These are phyloP conservation scores for Neomonachus schauinslandi DNA, from an alignment of 2,113 vertebrate genomes.

Conservation along the genomic window DNA sequence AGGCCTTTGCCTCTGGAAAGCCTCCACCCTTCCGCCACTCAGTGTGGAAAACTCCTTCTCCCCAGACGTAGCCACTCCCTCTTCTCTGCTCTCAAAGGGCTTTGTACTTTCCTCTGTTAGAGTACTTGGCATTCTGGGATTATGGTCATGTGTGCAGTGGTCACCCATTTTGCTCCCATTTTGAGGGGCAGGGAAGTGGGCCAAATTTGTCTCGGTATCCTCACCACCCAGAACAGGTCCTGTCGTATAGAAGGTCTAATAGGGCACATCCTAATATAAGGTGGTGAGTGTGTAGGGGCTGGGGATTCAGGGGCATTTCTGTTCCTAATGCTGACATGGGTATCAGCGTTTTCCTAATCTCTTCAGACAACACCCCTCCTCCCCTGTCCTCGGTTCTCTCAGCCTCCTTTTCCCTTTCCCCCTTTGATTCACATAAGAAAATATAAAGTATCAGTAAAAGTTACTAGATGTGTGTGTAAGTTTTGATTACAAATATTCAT, in stretches of 20 bases:
- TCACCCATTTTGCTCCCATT: background rate
- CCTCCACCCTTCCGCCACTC: background rate
- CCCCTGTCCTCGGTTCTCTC: background rate
- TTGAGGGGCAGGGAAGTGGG: background rate
- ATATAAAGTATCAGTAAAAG: background rate
- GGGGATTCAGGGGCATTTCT: background rate
- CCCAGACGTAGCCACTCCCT: background rate
- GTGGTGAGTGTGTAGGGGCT: background rate
- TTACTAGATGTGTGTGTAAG: background rate
- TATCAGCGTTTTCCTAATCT: background rate
- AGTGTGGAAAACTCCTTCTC: background rate
- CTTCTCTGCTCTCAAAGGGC: background rate
- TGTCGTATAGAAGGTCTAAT: background rate
- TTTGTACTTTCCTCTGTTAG: background rate
- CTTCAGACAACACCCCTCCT: rapidly evolving
- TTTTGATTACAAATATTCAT: background rate
- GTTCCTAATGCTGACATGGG: rapidly evolving
- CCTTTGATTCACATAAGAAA: background rate
- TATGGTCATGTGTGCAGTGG: background rate
- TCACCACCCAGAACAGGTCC: background rate
- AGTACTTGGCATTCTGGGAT: background rate
- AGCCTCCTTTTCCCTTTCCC: background rate
- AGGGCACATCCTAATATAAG: background rate
- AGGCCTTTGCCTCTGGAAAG: background rate
- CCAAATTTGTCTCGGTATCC: background rate